phyloP scores from a whole-genome alignment of 2,797 vertebrate genomes.

The Hydrophis major region DNA sequence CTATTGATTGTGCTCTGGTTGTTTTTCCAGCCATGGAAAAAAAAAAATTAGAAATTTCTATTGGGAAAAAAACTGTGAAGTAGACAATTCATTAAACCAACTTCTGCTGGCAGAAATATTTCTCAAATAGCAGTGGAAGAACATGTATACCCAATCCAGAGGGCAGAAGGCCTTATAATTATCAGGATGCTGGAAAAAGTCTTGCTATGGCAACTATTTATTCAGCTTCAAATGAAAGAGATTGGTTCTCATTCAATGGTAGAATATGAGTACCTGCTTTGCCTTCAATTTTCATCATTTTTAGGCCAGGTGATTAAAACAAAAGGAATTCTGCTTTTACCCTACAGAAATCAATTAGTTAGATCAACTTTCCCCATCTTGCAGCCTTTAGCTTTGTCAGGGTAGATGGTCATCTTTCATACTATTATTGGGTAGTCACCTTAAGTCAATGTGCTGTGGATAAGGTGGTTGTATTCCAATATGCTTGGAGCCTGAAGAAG shows the following conservation, averaged over 20 bases:
- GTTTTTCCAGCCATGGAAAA: conserved; percentile 12
- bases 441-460: not conserved
- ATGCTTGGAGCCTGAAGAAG: not conserved
- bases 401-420: not conserved
- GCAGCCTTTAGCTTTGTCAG: not conserved
- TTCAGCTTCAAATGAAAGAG: not conserved
- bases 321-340: not conserved
- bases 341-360: not conserved
- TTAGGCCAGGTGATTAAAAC: not conserved
- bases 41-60: conserved; percentile 6
- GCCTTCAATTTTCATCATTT: not conserved
- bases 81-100: not conserved
- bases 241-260: not conserved
- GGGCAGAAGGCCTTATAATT: not conserved
- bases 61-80: not conserved
- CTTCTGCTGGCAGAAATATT: not conserved
- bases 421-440: not conserved
- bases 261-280: not conserved
- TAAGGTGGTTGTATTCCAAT: not conserved
- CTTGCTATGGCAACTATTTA: not conserved
- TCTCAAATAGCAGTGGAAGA: not conserved
- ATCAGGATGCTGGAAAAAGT: not conserved
- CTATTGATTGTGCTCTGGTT: not conserved
- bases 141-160: not conserved
- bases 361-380: not conserved